A percentile compares a stretch with the other conserved stretches of the same genome.
Conservation (phyloP, 2,113 vertebrate species). For the Centropus unirufus region DNA sequence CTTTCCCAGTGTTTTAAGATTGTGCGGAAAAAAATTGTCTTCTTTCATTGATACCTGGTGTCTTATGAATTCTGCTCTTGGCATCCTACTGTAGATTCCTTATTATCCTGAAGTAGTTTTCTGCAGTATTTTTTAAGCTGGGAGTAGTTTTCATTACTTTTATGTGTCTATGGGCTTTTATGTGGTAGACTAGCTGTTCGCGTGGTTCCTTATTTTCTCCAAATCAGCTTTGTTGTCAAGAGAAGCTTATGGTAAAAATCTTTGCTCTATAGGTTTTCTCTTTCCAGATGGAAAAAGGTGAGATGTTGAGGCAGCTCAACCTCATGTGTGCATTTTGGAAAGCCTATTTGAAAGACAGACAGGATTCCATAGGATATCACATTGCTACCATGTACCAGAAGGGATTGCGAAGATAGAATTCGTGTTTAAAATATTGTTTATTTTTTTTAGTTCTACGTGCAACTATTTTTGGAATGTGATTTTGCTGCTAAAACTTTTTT, state of each 20-base stretch:
- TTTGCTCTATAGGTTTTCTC: neutral
- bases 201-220: neutral
- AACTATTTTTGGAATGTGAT: neutral
- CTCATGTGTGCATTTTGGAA: rapidly evolving
- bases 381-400: neutral
- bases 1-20: neutral
- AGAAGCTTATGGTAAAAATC: neutral
- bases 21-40: too few species aligned
- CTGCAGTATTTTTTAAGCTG: neutral
- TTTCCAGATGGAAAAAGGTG: neutral
- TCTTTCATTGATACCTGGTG: neutral
- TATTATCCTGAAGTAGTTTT: neutral
- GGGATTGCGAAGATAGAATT: neutral
- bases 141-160: neutral
- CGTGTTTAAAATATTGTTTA: neutral
- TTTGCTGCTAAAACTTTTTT: neutral
- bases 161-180: rapidly evolving
- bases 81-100: neutral
- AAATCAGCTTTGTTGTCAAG: neutral
- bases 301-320: neutral
- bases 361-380: neutral
- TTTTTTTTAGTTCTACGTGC: neutral
- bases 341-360: neutral
- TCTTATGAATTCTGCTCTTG: neutral
- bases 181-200: neutral